These are phyloP conservation scores for Sanderia malayensis DNA, from an alignment of 30 jellyfish, hydroid and myxozoan genomes.

Conservation along the genomic window DNA sequence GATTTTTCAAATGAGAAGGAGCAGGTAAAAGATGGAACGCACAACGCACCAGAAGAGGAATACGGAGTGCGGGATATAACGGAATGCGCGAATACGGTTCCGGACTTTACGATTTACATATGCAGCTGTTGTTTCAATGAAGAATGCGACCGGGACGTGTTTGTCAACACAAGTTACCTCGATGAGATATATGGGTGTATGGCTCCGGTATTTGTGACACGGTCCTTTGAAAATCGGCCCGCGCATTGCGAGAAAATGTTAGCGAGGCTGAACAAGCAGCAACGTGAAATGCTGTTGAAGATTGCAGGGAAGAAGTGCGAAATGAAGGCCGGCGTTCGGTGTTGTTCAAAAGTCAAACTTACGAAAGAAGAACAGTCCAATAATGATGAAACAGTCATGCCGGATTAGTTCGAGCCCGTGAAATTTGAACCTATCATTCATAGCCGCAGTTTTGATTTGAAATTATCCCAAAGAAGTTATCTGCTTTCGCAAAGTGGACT, in stretches of 20 bases:
- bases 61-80: slow-evolving; percentile 45
- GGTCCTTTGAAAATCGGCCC: slow-evolving; percentile 61
- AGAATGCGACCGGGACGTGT: slow-evolving; percentile 25
- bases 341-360: slow-evolving; percentile 24
- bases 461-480: too few relatives aligned
- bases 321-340: slow-evolving; percentile 55
- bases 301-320: slow-evolving; percentile 33
- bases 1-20: slow-evolving; percentile 26
- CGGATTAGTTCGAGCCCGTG: too few relatives aligned
- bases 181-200: slow-evolving; percentile 46
- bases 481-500: too few relatives aligned
- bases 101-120: slow-evolving; percentile 39
- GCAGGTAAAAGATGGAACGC: slow-evolving; percentile 47
- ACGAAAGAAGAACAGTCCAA: slow-evolving; percentile 41
- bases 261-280: slow-evolving; percentile 31
- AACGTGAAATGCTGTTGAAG: slow-evolving; percentile 33
- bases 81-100: slow-evolving; percentile 20
- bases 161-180: slow-evolving; percentile 36
- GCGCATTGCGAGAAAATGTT: slow-evolving; percentile 41
- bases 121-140: slow-evolving; percentile 55
- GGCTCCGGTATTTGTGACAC: slow-evolving; percentile 27
- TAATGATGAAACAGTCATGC: too few relatives aligned
- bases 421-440: too few relatives aligned
- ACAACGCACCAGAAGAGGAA: slow-evolving; percentile 40
- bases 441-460: too few relatives aligned